A percentile compares a stretch with the other conserved stretches of the same genome.
Evolutionary conservation across 37 sponge, comb jelly and placozoan species (phyloP).

Genomic region (Bolinopsis microptera): DNA sequence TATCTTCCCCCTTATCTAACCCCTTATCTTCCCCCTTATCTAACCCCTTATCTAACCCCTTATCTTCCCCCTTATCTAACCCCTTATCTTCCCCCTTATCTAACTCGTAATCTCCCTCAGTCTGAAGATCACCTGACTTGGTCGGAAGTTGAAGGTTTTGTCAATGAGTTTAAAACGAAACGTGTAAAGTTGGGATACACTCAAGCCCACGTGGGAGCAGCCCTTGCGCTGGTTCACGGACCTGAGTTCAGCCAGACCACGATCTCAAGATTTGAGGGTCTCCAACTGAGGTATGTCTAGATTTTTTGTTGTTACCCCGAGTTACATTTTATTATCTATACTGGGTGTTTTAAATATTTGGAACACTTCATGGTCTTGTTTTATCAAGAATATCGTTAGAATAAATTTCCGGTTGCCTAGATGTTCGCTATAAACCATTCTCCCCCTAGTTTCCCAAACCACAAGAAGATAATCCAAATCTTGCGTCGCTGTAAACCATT

Average conservation of each 20-base stretch:
- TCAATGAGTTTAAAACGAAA: slow-evolving; percentile 47
- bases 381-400: too few relatives aligned
- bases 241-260: slow-evolving; percentile 64
- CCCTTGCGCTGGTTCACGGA: slow-evolving; percentile 5
- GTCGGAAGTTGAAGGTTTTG: slow-evolving; percentile 38
- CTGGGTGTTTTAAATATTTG: too few relatives aligned
- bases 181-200: slow-evolving; percentile 40
- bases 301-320: neutral
- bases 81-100: neutral
- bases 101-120: neutral
- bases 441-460: too few relatives aligned
- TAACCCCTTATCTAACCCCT: neutral
- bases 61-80: neutral
- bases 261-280: slow-evolving; percentile 58
- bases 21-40: neutral
- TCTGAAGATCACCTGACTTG: slow-evolving; percentile 59
- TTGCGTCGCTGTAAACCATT: too few relatives aligned
- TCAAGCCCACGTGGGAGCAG: slow-evolving; percentile 24
- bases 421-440: too few relatives aligned
- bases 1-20: neutral
- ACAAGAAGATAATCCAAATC: too few relatives aligned
- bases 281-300: slow-evolving; percentile 10
- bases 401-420: too few relatives aligned
- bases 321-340: neutral
- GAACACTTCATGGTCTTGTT: too few relatives aligned